phyloP scores from a whole-genome alignment of 1,140 invertebrate genomes.

The Hycleus cichorii region DNA sequence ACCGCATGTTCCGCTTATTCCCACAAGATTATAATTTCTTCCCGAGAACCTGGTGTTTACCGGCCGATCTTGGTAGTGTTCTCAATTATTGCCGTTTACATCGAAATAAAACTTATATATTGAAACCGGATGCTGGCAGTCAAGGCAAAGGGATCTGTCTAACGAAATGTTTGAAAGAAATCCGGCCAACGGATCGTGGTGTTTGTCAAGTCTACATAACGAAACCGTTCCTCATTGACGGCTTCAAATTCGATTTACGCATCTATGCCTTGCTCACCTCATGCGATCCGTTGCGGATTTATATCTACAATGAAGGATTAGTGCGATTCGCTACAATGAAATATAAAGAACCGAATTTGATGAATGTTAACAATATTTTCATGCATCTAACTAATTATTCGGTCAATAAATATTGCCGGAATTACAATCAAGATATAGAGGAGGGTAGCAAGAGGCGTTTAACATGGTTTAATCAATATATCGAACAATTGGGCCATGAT shows the following conservation, averaged over 20 bases:
- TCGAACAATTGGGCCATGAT: slow-evolving; percentile 62
- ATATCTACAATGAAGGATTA: slow-evolving; percentile 92
- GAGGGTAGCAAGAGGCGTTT: slow-evolving; percentile 80
- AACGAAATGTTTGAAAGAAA: slow-evolving; percentile 66
- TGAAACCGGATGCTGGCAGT: slow-evolving; percentile 82
- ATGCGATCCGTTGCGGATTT: slow-evolving; percentile 87
- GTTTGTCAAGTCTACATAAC: slow-evolving; percentile 76
- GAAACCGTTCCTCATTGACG: slow-evolving; percentile 83
- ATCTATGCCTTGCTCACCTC: slow-evolving; percentile 92
- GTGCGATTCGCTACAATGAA: slow-evolving; percentile 82
- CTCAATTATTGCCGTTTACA: slow-evolving; percentile 55
- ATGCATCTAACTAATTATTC: slow-evolving; percentile 98
- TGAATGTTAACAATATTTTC: slow-evolving; percentile 77
- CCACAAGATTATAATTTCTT: slow-evolving; percentile 87
- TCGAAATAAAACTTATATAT: slow-evolving; percentile 73
- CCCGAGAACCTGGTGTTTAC: slow-evolving; percentile 89
- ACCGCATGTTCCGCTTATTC: slow-evolving; percentile 76
- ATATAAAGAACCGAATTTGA: slow-evolving; percentile 70
- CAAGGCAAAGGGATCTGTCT: slow-evolving; percentile 82
- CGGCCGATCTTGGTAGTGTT: slow-evolving; percentile 68
- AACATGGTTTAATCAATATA: slow-evolving; percentile 69
- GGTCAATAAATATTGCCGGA: slow-evolving; percentile 84
- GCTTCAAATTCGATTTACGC: slow-evolving; percentile 94
- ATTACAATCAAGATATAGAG: slow-evolving; percentile 67
- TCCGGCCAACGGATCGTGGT: slow-evolving; percentile 69